Base-by-base conservation (phyloP, 1,140 invertebrate genomes). In the Bombus soroeensis region DNA sequence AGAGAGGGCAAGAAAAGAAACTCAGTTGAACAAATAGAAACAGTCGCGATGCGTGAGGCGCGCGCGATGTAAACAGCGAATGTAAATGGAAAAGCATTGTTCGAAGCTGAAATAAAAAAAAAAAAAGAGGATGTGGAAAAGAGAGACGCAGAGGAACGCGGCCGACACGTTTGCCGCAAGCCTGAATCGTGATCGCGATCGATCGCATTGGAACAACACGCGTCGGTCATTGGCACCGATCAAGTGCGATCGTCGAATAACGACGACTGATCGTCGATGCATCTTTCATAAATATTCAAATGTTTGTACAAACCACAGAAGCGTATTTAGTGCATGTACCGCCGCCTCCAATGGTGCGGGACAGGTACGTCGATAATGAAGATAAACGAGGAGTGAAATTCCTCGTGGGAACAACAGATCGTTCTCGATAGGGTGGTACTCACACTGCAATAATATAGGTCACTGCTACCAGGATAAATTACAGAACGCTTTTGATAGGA, bases 321-420 rank as follows among this genome's bases (percentile, higher is more conserved):
- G 71, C 87, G 74, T 87, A 53, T 83, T 68, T 70, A 77, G 75
- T 75, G 79, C 28, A 37, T 39, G 66, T 59, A 70, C 73, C 53
- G 25, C 3, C 28, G 79, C 34, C 62, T 72, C 39, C 83, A 47
- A 73, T 64, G 64, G 43, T 62, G 53, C 74, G 41, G 77, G 88
- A 90, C 86, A 89, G 88, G 83, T 77, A 89, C 83, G 89, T 43
- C 89, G 88, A 90, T 90, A 90, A 90, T 90, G 89, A 90, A 90
- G 89, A 90, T 90, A 88, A 90, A 90, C 83, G 88, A 90, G 89
- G 87, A 89, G 81, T 80, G 83, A 90, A 90, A 81, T 85, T 90
- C 81, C 88, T 86, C 88, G 83, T 86, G 89, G 88, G 88, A 90
- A 86, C 90, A 83, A 85, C 80, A 86, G 89, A 90, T 90, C 88